Conservation (phyloP, 92 coral and sea anemone species). For the Heteractis magnifica region DNA sequence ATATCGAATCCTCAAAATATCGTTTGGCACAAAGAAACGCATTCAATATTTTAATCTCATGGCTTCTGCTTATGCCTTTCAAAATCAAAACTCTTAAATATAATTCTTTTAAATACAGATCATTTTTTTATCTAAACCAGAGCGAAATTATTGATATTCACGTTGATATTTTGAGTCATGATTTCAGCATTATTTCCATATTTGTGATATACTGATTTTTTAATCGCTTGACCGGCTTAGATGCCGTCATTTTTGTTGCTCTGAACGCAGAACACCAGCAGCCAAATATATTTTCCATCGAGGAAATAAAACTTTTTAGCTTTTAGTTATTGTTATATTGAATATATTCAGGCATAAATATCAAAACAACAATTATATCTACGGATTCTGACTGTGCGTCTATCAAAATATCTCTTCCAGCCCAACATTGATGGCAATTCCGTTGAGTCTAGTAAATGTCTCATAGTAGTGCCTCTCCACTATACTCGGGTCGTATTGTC, state of each 20-base stretch:
- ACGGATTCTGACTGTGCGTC: background rate
- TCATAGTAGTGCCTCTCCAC: conserved; percentile 84
- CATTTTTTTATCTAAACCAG: background rate
- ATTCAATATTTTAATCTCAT: background rate
- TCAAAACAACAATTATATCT: background rate
- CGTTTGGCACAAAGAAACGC: background rate
- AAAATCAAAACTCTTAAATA: background rate
- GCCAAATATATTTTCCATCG: background rate
- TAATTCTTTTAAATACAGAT: background rate
- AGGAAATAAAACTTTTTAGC: background rate
- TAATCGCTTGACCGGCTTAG: background rate
- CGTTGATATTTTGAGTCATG: background rate
- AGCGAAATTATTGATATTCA: background rate
- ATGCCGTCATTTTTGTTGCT: background rate
- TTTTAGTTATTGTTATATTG: background rate
- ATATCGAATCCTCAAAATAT: background rate
- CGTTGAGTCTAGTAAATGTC: conserved; percentile 72
- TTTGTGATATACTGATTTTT: background rate
- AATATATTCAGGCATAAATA: background rate
- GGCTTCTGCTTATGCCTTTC: background rate
- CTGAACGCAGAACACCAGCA: background rate
- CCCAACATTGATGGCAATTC: conserved; percentile 46
- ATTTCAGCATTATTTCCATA: conserved; percentile 1
- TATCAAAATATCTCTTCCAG: conserved; percentile 20
- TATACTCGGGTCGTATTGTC: conserved; percentile 72